Conservation (phyloP, 2,113 vertebrate species). For the Eptesicus fuscus region DNA sequence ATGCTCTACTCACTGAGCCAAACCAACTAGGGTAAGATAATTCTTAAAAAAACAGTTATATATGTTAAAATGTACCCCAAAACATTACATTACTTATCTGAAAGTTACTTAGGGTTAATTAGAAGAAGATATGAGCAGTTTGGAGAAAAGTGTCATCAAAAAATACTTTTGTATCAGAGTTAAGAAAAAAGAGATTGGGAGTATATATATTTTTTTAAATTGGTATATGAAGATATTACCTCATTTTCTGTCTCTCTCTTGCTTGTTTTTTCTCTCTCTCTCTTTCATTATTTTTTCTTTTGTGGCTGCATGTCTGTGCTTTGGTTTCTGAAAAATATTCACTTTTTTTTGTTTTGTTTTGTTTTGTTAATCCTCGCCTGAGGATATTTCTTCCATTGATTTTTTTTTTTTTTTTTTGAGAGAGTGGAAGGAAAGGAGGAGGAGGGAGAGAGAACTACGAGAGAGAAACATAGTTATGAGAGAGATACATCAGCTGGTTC, state of each 20-base stretch:
- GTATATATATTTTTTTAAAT: neutral
- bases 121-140: neutral
- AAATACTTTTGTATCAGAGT: neutral
- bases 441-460: too few species aligned
- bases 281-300: neutral
- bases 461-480: too few species aligned
- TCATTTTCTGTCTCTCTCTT: neutral
- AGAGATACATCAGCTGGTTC: too few species aligned
- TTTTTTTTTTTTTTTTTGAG: too few species aligned
- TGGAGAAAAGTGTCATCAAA: neutral
- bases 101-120: neutral
- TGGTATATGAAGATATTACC: neutral
- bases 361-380: too few species aligned
- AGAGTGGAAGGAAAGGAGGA: too few species aligned
- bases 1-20: too few species aligned
- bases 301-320: neutral
- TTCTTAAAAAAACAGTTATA: too few species aligned
- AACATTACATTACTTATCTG: neutral
- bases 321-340: neutral
- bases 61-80: neutral
- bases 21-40: too few species aligned
- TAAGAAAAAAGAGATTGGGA: neutral
- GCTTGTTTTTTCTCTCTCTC: neutral
- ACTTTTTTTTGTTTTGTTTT: neutral
- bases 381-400: too few species aligned